Conservation (phyloP, 2,113 vertebrate genomes). For the Rutilus rutilus region DNA sequence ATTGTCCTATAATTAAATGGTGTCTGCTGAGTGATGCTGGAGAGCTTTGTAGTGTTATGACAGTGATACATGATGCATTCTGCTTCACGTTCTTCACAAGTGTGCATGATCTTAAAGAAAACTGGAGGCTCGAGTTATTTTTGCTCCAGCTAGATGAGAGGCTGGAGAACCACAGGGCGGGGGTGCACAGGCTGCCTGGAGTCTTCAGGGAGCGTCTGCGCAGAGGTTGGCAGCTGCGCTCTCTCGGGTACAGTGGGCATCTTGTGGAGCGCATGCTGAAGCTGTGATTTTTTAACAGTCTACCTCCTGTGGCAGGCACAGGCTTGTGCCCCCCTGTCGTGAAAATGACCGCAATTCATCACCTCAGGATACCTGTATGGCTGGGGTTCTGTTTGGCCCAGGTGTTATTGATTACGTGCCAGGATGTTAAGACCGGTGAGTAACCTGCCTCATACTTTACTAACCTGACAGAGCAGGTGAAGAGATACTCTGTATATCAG, state of each 20-base stretch:
- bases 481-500: background rate
- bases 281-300: constrained; percentile 30
- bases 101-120: background rate
- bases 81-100: background rate
- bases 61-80: constrained; percentile 25
- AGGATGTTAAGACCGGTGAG: constrained; percentile 70
- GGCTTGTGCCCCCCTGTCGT: constrained; percentile 30
- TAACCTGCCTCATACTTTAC: constrained; percentile 3
- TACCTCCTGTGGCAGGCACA: constrained; percentile 28
- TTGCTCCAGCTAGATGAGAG: constrained; percentile 52
- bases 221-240: constrained; percentile 22
- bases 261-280: constrained; percentile 26
- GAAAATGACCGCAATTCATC: constrained; percentile 65
- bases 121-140: constrained; percentile 59
- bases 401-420: constrained; percentile 69
- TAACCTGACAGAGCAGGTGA: background rate
- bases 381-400: constrained; percentile 67
- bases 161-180: constrained; percentile 46
- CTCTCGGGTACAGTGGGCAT: constrained; percentile 3
- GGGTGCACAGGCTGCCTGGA: constrained; percentile 1
- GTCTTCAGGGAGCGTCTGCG: constrained; percentile 8
- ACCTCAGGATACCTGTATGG: constrained; percentile 67
- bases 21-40: background rate
- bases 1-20: background rate
- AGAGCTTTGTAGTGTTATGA: background rate